Conservation (phyloP, 2,888 invertebrate species). For the Campoplex nolae region DNA sequence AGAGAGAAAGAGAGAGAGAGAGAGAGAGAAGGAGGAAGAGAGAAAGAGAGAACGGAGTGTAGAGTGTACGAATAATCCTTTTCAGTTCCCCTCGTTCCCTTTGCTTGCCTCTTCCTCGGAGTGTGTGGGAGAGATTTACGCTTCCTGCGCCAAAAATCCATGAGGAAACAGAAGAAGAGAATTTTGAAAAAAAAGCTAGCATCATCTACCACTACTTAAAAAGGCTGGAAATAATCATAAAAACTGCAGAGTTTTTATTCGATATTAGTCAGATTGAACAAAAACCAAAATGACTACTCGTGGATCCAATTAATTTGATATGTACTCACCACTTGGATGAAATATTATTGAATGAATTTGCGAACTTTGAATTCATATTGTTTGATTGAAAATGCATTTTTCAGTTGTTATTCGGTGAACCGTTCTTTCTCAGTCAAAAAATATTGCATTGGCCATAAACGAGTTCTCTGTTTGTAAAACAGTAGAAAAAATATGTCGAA, state of each 20-base stretch:
- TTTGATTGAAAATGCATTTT: too few species aligned
- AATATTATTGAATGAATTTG: background rate
- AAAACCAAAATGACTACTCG: background rate
- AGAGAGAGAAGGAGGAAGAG: conserved; percentile 8
- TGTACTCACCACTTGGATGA: background rate
- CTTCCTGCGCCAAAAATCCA: conserved; percentile 35
- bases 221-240: background rate
- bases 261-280: too few species aligned
- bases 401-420: too few species aligned
- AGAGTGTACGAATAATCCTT: conserved; percentile 54
- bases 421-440: too few species aligned
- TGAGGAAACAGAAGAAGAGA: conserved; percentile 1
- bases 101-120: background rate
- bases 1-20: background rate
- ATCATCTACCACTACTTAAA: background rate
- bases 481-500: background rate
- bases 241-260: background rate
- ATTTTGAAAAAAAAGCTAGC: background rate
- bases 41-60: background rate
- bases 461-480: background rate
- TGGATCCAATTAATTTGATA: background rate
- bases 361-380: background rate
- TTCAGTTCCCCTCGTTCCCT: conserved; percentile 16
- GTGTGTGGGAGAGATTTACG: conserved; percentile 28
- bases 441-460: background rate